Evolutionary conservation across 2,113 vertebrate genomes (phyloP).

Genomic region (Neomonachus schauinslandi): DNA sequence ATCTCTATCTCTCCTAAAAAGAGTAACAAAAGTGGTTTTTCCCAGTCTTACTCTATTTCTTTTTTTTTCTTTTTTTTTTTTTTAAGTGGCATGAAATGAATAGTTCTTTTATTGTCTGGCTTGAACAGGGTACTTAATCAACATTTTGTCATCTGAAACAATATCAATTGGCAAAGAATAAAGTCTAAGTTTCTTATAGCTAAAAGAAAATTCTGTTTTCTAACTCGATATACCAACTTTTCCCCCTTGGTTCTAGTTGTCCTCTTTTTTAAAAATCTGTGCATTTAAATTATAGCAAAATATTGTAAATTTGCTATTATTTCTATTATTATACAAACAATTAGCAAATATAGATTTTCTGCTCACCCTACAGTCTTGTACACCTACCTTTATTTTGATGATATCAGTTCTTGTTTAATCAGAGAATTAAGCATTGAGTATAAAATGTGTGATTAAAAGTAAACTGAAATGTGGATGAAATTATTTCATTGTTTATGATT

Average conservation of each 20-base stretch:
- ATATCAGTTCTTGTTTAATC: background rate
- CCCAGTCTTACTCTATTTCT: background rate
- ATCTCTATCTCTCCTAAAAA: background rate
- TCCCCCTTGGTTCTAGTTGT: background rate
- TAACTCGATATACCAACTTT: constrained; percentile 5
- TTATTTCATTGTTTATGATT: background rate
- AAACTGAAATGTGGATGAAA: background rate
- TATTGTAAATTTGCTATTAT: background rate
- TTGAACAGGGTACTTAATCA: background rate
- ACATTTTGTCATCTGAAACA: constrained; percentile 47
- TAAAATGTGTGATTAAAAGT: background rate
- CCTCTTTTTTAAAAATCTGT: background rate
- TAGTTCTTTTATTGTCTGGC: background rate
- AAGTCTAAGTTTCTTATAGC: background rate
- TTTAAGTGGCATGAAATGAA: background rate
- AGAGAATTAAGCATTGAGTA: background rate
- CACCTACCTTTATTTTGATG: background rate
- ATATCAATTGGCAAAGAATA: background rate
- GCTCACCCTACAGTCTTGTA: background rate
- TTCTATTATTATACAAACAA: background rate
- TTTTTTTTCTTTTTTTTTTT: background rate
- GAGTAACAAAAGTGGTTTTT: background rate
- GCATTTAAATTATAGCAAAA: background rate
- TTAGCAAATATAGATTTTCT: constrained; percentile 14
- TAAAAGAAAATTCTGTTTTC: background rate